These are phyloP conservation scores for Anagyrus pseudococci DNA, from an alignment of 2,888 invertebrate genomes.

Conservation along the genomic window DNA sequence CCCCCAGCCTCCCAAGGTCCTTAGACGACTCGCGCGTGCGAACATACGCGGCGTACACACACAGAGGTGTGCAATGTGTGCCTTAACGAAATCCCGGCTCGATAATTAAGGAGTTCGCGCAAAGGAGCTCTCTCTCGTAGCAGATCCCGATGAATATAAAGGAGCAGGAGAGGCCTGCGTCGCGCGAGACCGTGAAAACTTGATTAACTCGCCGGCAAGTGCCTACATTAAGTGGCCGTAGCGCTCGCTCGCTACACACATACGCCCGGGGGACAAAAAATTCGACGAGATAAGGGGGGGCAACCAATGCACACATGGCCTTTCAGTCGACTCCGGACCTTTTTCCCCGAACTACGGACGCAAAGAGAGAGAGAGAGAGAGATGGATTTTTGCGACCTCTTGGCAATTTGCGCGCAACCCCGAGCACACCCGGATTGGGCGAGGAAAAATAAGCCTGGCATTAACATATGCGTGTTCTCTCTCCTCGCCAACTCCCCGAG, in stretches of 20 bases:
- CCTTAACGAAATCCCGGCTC: constrained; percentile 28
- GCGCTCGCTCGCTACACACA: not conserved
- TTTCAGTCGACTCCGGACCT: too few relatives aligned
- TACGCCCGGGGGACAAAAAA: constrained; percentile 13
- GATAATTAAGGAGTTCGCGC: constrained; percentile 34
- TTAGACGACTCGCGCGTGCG: not conserved
- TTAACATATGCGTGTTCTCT: constrained; percentile 14
- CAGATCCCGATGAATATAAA: constrained; percentile 24
- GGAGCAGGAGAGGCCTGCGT: not conserved
- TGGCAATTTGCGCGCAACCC: constrained; percentile 24
- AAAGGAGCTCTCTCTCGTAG: too few relatives aligned
- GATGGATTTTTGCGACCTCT: not conserved
- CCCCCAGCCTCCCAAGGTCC: too few relatives aligned
- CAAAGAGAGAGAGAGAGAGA: too few relatives aligned
- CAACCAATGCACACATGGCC: not conserved
- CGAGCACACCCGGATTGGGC: not conserved
- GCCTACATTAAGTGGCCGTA: constrained; percentile 26
- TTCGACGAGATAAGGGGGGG: constrained; percentile 29
- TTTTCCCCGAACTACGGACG: too few relatives aligned
- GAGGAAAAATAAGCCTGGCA: constrained; percentile 13
- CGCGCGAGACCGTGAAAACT: constrained; percentile 27
- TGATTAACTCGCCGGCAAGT: constrained; percentile 33
- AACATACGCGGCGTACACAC: not conserved
- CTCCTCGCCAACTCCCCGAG: too few relatives aligned
- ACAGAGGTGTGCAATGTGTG: not conserved